A percentile compares a stretch with the other conserved stretches of the same genome.
phyloP scores from a whole-genome alignment of 1,140 invertebrate species.

The Drosophila triauraria region DNA sequence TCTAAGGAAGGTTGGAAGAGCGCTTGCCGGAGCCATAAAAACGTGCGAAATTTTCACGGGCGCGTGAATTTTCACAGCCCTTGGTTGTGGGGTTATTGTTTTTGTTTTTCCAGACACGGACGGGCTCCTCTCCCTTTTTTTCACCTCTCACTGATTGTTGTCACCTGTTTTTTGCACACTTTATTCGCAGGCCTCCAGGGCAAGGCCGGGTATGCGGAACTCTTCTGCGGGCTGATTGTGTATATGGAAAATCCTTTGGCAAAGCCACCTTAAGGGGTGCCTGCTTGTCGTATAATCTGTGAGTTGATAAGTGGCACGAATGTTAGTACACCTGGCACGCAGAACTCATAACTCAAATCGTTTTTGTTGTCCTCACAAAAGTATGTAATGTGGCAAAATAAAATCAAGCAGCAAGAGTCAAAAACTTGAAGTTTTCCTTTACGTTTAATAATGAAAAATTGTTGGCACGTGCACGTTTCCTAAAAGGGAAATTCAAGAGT shows the following conservation, averaged over 20 bases:
- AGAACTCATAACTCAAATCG: constrained; percentile 75
- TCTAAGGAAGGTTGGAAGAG: neutral
- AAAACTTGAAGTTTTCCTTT: constrained; percentile 50
- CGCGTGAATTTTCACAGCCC: constrained; percentile 76
- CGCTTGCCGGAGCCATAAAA: constrained; percentile 58
- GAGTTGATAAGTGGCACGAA: neutral
- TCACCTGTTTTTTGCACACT: constrained; percentile 67
- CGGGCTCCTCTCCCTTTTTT: neutral
- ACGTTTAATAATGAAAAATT: constrained; percentile 65
- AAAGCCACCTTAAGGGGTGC: neutral
- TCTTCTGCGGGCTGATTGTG: neutral
- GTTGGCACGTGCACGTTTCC: constrained; percentile 49
- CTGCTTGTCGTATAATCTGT: neutral
- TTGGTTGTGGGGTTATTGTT: constrained; percentile 54
- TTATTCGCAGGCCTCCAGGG: constrained; percentile 6
- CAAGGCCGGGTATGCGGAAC: constrained; percentile 1
- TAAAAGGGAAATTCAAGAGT: neutral
- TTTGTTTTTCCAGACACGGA: constrained; percentile 63
- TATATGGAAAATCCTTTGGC: neutral
- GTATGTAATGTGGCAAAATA: constrained; percentile 54
- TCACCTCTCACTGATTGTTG: constrained; percentile 66
- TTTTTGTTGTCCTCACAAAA: constrained; percentile 38
- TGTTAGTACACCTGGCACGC: constrained; percentile 76
- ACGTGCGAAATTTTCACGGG: constrained; percentile 83
- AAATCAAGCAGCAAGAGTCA: constrained; percentile 55